phyloP scores from a whole-genome alignment of 2,888 invertebrate species.

The Prosopocoilus inquinatus region DNA sequence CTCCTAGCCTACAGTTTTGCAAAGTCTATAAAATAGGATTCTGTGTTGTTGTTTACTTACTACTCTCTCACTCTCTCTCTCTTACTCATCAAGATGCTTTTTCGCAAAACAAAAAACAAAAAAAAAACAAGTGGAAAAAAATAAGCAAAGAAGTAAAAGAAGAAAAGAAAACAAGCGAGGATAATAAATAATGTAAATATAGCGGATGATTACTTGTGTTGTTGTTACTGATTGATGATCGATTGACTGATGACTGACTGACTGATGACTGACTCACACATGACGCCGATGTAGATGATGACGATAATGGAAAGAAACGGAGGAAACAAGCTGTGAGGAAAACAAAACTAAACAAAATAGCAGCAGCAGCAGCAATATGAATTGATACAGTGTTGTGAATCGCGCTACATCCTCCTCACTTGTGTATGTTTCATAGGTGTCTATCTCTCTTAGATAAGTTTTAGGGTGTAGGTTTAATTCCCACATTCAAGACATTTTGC shows the following conservation, averaged over 20 bases:
- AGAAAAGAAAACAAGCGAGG: conserved; percentile 23
- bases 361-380: conserved; percentile 50
- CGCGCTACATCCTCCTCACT: conserved; percentile 37
- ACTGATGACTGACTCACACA: conserved; percentile 7
- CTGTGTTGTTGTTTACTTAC: too few relatives aligned
- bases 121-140: too few relatives aligned
- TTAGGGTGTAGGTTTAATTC: conserved; percentile 38
- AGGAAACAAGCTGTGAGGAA: conserved; percentile 14
- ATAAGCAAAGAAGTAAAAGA: too few relatives aligned
- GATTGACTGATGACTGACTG: conserved; percentile 34
- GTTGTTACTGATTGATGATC: conserved; percentile 28
- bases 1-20: conserved; percentile 44
- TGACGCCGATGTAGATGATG: too few relatives aligned
- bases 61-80: too few relatives aligned
- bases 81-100: conserved; percentile 32
- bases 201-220: conserved; percentile 35
- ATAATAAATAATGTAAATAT: conserved; percentile 38
- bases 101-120: too few relatives aligned
- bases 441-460: conserved; percentile 32
- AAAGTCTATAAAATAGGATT: conserved; percentile 44
- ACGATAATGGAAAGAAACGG: conserved; percentile 3
- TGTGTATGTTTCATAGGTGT: conserved; percentile 34
- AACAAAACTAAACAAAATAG: too few relatives aligned
- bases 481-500: conserved; percentile 43
- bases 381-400: conserved; percentile 48